phyloP scores from a whole-genome alignment of 2,888 invertebrate species.

The Drosophila barbarae region DNA sequence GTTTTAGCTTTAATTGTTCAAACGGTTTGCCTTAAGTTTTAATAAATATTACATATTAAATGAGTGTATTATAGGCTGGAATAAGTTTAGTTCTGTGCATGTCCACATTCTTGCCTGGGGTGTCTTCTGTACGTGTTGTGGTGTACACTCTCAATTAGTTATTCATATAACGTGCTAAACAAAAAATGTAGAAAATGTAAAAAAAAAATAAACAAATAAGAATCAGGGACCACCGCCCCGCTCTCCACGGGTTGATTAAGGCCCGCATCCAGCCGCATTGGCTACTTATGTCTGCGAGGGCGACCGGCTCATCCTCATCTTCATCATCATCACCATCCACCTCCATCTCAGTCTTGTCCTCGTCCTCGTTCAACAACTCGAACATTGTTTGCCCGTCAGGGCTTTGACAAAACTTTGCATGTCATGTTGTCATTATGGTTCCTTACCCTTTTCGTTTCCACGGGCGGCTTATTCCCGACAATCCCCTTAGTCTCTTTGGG shows the following conservation, averaged over 20 bases:
- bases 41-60: background rate
- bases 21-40: background rate
- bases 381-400: slow-evolving; percentile 62
- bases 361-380: slow-evolving; percentile 24
- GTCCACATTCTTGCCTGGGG: slow-evolving; percentile 6
- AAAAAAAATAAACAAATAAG: slow-evolving; percentile 25
- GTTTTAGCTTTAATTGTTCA: background rate
- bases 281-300: slow-evolving; percentile 56
- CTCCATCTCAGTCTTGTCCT: background rate
- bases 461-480: slow-evolving; percentile 6
- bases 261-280: slow-evolving; percentile 58
- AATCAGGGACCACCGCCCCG: slow-evolving; percentile 2
- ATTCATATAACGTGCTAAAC: slow-evolving; percentile 70
- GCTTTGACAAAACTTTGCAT: slow-evolving; percentile 70
- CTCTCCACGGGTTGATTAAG: slow-evolving; percentile 57
- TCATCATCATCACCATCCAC: slow-evolving; percentile 14
- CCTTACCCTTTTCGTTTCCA: slow-evolving; percentile 28
- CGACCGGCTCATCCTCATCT: slow-evolving; percentile 23
- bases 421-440: slow-evolving; percentile 70
- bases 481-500: slow-evolving; percentile 3
- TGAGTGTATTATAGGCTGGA: background rate
- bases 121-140: slow-evolving; percentile 43
- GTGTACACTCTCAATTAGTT: slow-evolving; percentile 69
- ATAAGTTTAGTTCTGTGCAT: slow-evolving; percentile 16
- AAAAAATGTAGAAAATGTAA: slow-evolving; percentile 35